Evolutionary conservation across 1,140 invertebrate species (phyloP).

Genomic region (Meloidogyne floridensis): DNA sequence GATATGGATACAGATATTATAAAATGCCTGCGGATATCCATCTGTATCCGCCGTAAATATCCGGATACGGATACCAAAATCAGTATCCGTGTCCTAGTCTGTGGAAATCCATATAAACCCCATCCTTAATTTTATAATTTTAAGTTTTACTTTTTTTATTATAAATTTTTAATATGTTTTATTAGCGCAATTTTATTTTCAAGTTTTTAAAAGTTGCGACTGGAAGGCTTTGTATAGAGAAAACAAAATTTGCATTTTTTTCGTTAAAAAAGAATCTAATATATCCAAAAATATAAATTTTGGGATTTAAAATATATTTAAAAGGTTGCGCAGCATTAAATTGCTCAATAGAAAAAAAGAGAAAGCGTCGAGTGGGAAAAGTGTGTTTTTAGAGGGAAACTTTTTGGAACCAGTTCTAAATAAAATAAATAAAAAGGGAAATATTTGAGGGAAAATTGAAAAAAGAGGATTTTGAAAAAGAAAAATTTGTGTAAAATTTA

Average conservation of each 20-base stretch:
- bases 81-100: too few relatives aligned
- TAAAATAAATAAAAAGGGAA: neutral
- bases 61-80: too few relatives aligned
- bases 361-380: neutral
- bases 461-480: neutral
- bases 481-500: neutral
- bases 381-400: neutral
- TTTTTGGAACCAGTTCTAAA: neutral
- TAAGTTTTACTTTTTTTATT: too few relatives aligned
- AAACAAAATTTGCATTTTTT: neutral
- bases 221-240: neutral
- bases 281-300: neutral
- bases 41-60: too few relatives aligned
- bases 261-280: neutral
- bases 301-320: neutral
- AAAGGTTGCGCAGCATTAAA: slow-evolving; percentile 1
- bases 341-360: neutral
- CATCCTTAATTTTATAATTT: too few relatives aligned
- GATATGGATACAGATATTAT: too few relatives aligned
- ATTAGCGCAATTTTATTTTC: too few relatives aligned
- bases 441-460: too few relatives aligned
- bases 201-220: too few relatives aligned
- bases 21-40: too few relatives aligned
- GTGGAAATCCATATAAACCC: too few relatives aligned
- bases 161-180: too few relatives aligned